Conservation (phyloP, 2,113 vertebrate species). For the Sporophila hypoxantha region DNA sequence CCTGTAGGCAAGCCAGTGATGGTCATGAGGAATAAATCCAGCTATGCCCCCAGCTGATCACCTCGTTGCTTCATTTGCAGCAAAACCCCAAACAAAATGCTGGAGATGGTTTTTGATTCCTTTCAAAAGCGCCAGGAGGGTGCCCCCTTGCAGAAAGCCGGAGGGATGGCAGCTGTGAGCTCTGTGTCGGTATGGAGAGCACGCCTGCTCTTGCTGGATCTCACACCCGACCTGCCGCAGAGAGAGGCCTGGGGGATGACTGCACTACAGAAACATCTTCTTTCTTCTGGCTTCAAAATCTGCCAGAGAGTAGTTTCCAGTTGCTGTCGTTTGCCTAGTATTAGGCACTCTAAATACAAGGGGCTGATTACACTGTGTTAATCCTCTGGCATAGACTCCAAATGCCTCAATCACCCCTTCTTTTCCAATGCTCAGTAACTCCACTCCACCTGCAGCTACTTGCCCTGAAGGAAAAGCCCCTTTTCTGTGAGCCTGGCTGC, state of each 20-base stretch:
- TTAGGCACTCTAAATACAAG: not conserved
- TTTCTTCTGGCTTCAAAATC: not conserved
- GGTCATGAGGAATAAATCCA: not conserved
- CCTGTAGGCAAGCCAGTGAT: not conserved
- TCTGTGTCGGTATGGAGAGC: not conserved
- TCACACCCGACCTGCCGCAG: not conserved
- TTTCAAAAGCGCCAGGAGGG: not conserved
- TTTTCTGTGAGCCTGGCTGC: not conserved
- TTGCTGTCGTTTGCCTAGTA: not conserved
- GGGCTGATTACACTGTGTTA: not conserved
- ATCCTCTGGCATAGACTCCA: not conserved
- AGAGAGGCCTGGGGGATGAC: not conserved
- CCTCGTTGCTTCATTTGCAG: not conserved
- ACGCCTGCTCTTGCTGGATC: not conserved
- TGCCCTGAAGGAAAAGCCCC: not conserved
- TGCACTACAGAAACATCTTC: conserved; percentile 3
- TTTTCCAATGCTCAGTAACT: not conserved
- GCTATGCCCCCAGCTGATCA: not conserved
- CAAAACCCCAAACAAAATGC: not conserved
- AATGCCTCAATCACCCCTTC: not conserved
- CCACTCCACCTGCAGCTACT: not conserved
- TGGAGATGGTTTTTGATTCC: not conserved
- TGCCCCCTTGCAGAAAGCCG: not conserved
- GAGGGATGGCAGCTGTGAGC: not conserved
- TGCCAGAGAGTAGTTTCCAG: not conserved